phyloP scores from a whole-genome alignment of 1,140 invertebrate genomes.

The Dinoponera quadriceps region DNA sequence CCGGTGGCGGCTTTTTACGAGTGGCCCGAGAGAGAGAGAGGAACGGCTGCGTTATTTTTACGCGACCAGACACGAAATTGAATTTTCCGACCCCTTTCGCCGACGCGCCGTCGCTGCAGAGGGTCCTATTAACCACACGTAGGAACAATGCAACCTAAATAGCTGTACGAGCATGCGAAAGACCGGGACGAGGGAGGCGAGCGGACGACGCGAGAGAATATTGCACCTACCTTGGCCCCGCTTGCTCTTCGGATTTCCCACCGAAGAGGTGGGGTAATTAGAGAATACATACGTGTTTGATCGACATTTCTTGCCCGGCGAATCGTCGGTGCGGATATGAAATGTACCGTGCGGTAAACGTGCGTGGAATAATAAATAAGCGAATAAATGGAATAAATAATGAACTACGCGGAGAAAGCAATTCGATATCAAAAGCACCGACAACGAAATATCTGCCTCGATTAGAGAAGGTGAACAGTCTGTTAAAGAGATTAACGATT shows the following conservation, averaged over 20 bases:
- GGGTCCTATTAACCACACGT: constrained; percentile 55
- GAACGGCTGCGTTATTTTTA: constrained; percentile 52
- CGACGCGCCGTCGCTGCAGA: constrained; percentile 6
- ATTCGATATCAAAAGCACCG: too few relatives aligned
- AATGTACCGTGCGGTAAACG: too few relatives aligned
- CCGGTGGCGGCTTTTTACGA: constrained; percentile 53
- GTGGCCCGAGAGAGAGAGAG: constrained; percentile 1
- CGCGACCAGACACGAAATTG: constrained; percentile 57
- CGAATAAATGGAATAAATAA: background rate
- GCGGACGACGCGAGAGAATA: background rate
- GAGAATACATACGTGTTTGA: constrained; percentile 4
- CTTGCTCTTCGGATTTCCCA: constrained; percentile 10
- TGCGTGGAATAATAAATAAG: too few relatives aligned
- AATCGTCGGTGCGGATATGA: background rate
- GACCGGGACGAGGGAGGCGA: background rate
- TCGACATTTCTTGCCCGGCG: background rate
- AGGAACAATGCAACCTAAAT: constrained; percentile 60
- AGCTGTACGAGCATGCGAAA: constrained; percentile 23
- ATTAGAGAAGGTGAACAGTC: too few relatives aligned
- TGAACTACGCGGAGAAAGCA: background rate
- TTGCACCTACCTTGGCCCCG: background rate
- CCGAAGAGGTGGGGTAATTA: background rate
- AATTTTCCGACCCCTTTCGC: constrained; percentile 54
- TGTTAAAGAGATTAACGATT: too few relatives aligned
- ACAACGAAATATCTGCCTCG: too few relatives aligned